These are phyloP conservation scores for Phoeniculus purpureus DNA, from an alignment of 2,797 vertebrate species.

Conservation along the genomic window DNA sequence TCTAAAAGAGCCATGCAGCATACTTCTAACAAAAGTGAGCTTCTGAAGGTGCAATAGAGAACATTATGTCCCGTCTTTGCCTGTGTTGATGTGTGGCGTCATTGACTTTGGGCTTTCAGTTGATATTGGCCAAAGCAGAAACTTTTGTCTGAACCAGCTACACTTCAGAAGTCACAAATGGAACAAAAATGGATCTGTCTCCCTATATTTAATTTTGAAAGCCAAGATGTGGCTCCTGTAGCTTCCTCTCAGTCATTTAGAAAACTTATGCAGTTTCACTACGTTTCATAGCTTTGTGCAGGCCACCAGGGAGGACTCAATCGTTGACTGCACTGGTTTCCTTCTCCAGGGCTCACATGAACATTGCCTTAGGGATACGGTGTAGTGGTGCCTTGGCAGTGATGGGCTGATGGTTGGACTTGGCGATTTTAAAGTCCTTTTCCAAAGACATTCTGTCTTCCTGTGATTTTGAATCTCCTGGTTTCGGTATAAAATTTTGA, in stretches of 20 bases:
- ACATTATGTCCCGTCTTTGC: background rate
- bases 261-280: background rate
- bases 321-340: background rate
- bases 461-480: background rate
- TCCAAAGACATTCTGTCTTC: no score
- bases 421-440: no score
- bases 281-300: background rate
- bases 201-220: background rate
- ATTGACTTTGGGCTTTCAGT: constrained; percentile 13
- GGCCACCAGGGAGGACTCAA: background rate
- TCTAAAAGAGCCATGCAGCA: background rate
- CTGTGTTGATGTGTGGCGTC: background rate
- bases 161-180: background rate
- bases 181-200: background rate
- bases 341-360: background rate
- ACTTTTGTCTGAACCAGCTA: background rate
- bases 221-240: background rate
- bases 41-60: background rate
- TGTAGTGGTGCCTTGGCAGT: no score
- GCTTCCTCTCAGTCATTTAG: background rate
- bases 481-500: background rate
- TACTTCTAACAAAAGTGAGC: background rate
- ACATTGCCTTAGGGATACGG: background rate
- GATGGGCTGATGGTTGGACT: no score
- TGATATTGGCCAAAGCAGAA: background rate